Evolutionary conservation across 2,113 vertebrate species (phyloP).

Genomic region (Pluvialis apricaria): DNA sequence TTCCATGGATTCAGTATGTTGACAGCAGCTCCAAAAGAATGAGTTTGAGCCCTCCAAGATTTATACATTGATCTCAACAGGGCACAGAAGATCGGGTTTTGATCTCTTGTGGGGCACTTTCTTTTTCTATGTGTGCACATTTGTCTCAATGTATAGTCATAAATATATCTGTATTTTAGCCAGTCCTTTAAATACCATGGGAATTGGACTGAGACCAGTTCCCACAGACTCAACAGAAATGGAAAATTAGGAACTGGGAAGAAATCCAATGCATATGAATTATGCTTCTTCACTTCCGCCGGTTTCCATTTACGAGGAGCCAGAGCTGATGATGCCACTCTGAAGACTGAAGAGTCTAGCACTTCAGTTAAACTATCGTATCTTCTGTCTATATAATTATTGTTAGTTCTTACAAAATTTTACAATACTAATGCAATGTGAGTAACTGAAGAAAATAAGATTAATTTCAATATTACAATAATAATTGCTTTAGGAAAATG

Average conservation of each 20-base stretch:
- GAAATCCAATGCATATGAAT: background rate
- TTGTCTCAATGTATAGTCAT: background rate
- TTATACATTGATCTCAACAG: background rate
- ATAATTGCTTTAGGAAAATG: background rate
- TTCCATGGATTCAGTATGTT: background rate
- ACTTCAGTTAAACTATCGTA: background rate
- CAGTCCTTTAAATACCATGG: background rate
- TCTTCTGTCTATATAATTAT: background rate
- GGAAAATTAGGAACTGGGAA: slow-evolving; percentile 11
- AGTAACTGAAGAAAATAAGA: background rate
- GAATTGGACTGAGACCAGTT: background rate
- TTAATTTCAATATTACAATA: background rate
- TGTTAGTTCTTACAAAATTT: background rate
- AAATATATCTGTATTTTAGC: background rate
- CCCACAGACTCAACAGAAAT: slow-evolving; percentile 3
- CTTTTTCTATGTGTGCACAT: background rate
- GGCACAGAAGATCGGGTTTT: background rate
- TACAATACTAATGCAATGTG: background rate
- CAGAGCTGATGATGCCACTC: background rate
- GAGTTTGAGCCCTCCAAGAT: background rate
- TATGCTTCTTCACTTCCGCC: background rate
- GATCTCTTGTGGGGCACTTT: background rate
- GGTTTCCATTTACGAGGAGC: background rate
- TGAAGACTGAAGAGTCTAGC: background rate
- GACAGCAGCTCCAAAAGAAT: background rate